phyloP scores from a whole-genome alignment of 2,113 vertebrate species.

The Neodon shergylaensis region DNA sequence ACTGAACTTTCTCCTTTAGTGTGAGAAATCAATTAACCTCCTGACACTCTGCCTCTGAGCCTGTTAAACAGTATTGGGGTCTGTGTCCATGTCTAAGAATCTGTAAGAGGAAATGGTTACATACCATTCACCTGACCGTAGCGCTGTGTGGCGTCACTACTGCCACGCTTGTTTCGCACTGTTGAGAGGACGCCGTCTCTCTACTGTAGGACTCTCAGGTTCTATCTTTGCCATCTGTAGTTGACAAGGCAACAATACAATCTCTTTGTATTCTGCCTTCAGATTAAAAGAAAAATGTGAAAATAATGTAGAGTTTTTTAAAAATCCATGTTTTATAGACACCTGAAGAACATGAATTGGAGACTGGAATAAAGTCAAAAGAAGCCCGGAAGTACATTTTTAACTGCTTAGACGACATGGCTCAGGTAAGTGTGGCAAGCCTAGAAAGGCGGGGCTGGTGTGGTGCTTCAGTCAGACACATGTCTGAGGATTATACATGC shows the following conservation, averaged over 20 bases:
- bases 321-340: slow-evolving; percentile 86
- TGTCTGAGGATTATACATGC: background rate
- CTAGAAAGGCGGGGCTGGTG: background rate
- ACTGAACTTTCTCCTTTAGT: background rate
- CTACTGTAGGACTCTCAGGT: background rate
- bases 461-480: background rate
- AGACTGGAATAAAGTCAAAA: slow-evolving; percentile 98
- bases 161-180: background rate
- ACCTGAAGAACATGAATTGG: slow-evolving; percentile 95
- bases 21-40: slow-evolving; percentile 24
- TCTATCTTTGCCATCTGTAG: slow-evolving; percentile 32
- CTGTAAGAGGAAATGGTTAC: background rate
- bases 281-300: slow-evolving; percentile 15
- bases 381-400: slow-evolving; percentile 99
- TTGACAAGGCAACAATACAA: background rate
- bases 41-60: background rate
- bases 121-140: background rate
- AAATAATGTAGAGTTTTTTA: slow-evolving; percentile 28
- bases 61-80: background rate
- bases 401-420: slow-evolving; percentile 99
- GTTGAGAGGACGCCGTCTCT: slow-evolving; percentile 15
- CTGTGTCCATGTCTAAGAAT: background rate
- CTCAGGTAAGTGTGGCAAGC: slow-evolving; percentile 89
- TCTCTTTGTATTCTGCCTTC: slow-evolving; percentile 63
- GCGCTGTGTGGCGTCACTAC: background rate